Evolutionary conservation across 2,797 vertebrate species (phyloP), one percentile per base, ranked within the genome.

Genomic region (Falco biarmicus): DNA sequence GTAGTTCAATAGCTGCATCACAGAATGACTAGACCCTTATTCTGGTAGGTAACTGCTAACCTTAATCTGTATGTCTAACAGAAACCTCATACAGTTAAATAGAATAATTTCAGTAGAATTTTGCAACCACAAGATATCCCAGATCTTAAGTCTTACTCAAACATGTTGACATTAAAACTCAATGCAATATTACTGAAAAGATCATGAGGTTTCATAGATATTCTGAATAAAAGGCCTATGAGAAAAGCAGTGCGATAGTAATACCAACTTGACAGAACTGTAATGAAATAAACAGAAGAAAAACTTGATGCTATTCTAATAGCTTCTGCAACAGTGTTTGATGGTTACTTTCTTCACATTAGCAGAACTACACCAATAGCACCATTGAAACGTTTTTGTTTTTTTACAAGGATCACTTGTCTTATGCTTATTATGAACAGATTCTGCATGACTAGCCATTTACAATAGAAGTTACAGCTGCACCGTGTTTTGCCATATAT

Each of bases 401-500:
- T 43, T 78, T 50, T 28, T 6, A 5, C 11, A 64, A n/a, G 4
- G 28, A 43, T 0, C 64, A 29, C 32, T 63, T 37, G 7, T 14
- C 37, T 84, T 24, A 10, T 32, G 20, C 22, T 20, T 32, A 19
- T 17, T 54, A 56, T 1, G 7, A 28, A 16, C 28, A 89, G 51
- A 41, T 50, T 56, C 15, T 79, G 28, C 59, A 50, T 4, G 26
- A 71, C 28, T 24, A 22, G 31, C 5, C 50, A 53, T 26, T 26
- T 60, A 24, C 29, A 47, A 8, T 1, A 8, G 1, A 19, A 57
- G 7, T 13, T 7, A 74, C 14, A 89, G 48, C 63, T 39, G 29
- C 37, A 48, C 9, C 0, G 0, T 9, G 19, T 34, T 82, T 15
- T 75, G n/a, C 37, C 39, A 18, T 3, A 8, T 4, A 9, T 4